phyloP scores from a whole-genome alignment of 2,797 vertebrate species.

The Hylomyscus alleni region DNA sequence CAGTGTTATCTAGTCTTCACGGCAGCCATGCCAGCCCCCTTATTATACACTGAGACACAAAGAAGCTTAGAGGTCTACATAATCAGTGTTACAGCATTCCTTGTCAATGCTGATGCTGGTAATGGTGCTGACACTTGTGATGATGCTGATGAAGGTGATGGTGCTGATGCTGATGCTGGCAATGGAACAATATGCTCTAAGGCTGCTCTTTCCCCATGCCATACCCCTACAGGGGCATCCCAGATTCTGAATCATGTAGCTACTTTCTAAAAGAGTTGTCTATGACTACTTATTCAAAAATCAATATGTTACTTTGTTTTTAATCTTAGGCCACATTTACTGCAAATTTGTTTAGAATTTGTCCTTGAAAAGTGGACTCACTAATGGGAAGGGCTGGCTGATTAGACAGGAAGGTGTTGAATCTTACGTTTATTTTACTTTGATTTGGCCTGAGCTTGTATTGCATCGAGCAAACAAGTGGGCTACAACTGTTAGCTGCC shows the following conservation, averaged over 20 bases:
- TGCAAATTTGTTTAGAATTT: slow-evolving; percentile 46
- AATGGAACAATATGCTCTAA: not conserved
- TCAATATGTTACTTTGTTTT: slow-evolving; percentile 60
- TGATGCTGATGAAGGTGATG: no score
- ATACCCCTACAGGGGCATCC: fast-evolving
- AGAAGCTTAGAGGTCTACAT: not conserved
- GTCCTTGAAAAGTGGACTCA: slow-evolving; percentile 52
- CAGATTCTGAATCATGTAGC: not conserved
- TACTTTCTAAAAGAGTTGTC: slow-evolving; percentile 28
- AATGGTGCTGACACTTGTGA: no score
- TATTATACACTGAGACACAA: slow-evolving; percentile 41
- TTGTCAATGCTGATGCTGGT: not conserved
- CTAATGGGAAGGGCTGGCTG: slow-evolving; percentile 71
- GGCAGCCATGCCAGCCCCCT: not conserved
- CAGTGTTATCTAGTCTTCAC: slow-evolving; percentile 1
- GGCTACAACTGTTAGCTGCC: slow-evolving; percentile 56
- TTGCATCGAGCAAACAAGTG: slow-evolving; percentile 65
- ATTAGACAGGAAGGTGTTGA: slow-evolving; percentile 29
- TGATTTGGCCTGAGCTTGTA: slow-evolving; percentile 66
- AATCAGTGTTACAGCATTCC: not conserved
- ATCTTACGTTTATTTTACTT: not conserved
- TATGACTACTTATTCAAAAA: slow-evolving; percentile 39
- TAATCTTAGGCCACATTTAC: slow-evolving; percentile 36
- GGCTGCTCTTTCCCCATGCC: not conserved
- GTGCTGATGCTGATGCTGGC: not conserved